Base-by-base conservation (phyloP, 2,888 invertebrate species). In the Lamellibrachia columna region DNA sequence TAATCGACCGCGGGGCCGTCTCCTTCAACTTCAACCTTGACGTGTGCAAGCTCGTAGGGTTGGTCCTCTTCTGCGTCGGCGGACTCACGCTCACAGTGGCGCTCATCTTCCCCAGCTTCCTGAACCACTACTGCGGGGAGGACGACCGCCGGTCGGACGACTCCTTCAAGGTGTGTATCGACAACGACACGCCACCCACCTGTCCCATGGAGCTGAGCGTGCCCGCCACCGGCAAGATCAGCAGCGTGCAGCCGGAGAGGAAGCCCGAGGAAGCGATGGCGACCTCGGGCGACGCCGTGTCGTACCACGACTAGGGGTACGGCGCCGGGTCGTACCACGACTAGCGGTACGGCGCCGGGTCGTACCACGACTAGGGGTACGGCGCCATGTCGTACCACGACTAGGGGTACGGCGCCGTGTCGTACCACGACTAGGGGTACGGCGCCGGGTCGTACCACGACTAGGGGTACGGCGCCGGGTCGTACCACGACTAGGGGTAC, bases 41-140 rank as follows among this genome's bases (percentile, higher is more conserved):
- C 94, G 95, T 96, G 93, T 97, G 96, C 94, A 97, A 97, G 94
- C 95, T 97, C 52, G 96, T 97, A 90, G 97, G 97, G 3, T 95
- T 97, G 40, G 96, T 96, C 40, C 94, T 97, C 58, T 97, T 97
- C 95, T 97, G 97, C 94, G 95, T 96, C 22, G 97, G 97, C 3
- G 97, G 97, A 4, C 94, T 96, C n/a, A 96, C 97, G 2, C 95
- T 97, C 53, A 96, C 97, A 40, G 95, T 96, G 93, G 96, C 97
- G 52, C 95, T 97, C 2, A 95, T 97, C 28, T 96, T 97, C 92
- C 97, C 97, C 2, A 97, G 97, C 93, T 96, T 97, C 93, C 95
- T 97, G 3, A n/a, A 75, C 75, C 75, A 75, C 75, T 75, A 75
- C 6, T 55, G 55, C 53, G 75, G 75, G 28, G 92, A 90, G 53